Conservation (phyloP, 2,797 vertebrate genomes). For the Crypturellus tataupa region DNA sequence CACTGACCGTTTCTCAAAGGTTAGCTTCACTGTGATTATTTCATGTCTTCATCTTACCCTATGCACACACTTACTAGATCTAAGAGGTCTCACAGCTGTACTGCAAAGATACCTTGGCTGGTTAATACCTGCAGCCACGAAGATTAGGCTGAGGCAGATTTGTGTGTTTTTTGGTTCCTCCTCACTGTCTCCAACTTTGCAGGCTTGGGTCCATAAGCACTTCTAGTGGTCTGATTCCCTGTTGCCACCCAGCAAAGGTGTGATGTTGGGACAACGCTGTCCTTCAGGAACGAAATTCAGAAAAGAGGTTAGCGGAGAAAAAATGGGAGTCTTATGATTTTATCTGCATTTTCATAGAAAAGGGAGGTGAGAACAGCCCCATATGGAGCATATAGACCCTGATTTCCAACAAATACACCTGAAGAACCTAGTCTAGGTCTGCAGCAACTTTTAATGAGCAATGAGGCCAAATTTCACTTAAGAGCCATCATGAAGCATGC, state of each 20-base stretch:
- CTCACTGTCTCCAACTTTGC: not conserved
- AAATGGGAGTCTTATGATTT: not conserved
- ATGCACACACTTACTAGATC: not conserved
- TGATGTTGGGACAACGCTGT: rapidly evolving
- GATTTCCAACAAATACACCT: not conserved
- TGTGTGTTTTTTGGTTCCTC: not conserved
- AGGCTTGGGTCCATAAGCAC: rapidly evolving
- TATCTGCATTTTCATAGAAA: not conserved
- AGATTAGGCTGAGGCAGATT: not conserved
- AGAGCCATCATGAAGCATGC: not conserved
- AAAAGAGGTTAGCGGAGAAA: not conserved
- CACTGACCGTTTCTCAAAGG: not conserved
- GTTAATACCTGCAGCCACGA: not conserved
- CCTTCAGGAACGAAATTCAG: not conserved
- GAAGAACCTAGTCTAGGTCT: not conserved
- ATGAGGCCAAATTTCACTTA: not conserved
- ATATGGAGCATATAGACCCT: not conserved
- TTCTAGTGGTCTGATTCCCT: not conserved
- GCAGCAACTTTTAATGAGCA: not conserved
- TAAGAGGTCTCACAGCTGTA: not conserved
- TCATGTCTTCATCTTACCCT: not conserved
- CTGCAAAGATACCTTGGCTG: not conserved
- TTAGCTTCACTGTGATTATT: not conserved
- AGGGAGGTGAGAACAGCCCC: not conserved
- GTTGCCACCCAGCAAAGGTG: not conserved